Conservation (phyloP, 2,113 vertebrate genomes). For the Poeciliopsis retropinna region DNA sequence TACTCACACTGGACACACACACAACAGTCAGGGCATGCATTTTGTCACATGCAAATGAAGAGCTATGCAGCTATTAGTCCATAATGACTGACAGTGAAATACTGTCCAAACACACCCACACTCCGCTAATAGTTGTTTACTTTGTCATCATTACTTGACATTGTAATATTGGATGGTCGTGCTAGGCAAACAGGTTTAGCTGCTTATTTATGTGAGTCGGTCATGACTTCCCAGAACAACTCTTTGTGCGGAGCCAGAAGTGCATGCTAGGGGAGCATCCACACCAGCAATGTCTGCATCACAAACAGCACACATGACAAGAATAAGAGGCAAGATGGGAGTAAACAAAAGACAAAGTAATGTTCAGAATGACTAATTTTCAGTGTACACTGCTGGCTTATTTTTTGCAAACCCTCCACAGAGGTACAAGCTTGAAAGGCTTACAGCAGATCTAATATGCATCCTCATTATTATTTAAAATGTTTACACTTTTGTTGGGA, state of each 20-base stretch:
- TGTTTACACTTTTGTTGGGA: slow-evolving; percentile 85
- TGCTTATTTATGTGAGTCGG: slow-evolving; percentile 52
- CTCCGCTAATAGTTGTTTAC: slow-evolving; percentile 34
- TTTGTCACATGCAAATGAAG: slow-evolving; percentile 23
- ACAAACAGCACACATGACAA: slow-evolving; percentile 41
- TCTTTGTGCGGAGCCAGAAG: slow-evolving; percentile 53
- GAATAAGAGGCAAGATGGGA: slow-evolving; percentile 11
- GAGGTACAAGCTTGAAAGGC: slow-evolving; percentile 83
- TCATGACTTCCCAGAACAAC: slow-evolving; percentile 50
- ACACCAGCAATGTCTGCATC: slow-evolving; percentile 39
- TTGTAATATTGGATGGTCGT: slow-evolving; percentile 44
- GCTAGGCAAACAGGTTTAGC: slow-evolving; percentile 55
- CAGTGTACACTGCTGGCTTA: slow-evolving; percentile 61
- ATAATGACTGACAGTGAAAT: slow-evolving; percentile 19
- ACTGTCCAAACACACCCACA: slow-evolving; percentile 26
- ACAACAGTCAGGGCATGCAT: background rate
- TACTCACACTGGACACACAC: background rate
- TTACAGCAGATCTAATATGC: slow-evolving; percentile 85
- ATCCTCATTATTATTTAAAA: slow-evolving; percentile 89
- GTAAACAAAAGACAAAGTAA: slow-evolving; percentile 54
- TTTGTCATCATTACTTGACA: slow-evolving; percentile 50
- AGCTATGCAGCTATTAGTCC: slow-evolving; percentile 25
- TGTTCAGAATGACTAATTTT: slow-evolving; percentile 52
- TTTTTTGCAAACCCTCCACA: slow-evolving; percentile 80
- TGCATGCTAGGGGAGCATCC: slow-evolving; percentile 49